phyloP scores from a whole-genome alignment of 2,113 vertebrate genomes.

The Pionites leucogaster region DNA sequence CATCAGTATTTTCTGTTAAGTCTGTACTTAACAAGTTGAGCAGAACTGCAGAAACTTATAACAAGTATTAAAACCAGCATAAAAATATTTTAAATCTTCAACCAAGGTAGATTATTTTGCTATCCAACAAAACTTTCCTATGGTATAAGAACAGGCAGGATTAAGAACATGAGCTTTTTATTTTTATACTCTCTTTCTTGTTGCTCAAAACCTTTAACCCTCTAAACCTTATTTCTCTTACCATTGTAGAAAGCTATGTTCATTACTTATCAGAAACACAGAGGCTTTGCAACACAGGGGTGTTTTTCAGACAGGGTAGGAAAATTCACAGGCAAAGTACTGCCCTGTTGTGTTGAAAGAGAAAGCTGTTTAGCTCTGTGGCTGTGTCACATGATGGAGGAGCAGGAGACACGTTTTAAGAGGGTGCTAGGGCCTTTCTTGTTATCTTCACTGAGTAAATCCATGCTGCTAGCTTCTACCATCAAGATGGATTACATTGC shows the following conservation, averaged over 20 bases:
- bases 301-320: background rate
- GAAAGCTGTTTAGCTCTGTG: background rate
- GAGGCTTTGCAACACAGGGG: background rate
- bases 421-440: background rate
- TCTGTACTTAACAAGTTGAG: background rate
- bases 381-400: background rate
- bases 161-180: background rate
- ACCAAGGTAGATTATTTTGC: background rate
- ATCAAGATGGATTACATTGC: background rate
- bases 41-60: background rate
- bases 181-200: background rate
- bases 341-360: background rate
- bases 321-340: background rate
- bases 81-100: background rate
- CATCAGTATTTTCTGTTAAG: background rate
- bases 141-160: background rate
- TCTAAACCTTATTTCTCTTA: background rate
- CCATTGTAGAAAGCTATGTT: background rate
- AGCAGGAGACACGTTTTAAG: background rate
- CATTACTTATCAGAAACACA: background rate
- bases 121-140: background rate
- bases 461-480: background rate
- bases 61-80: background rate
- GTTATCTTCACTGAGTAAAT: background rate
- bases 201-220: background rate